These are phyloP conservation scores for Leptinotarsa rubiginosa DNA, from an alignment of 2,888 invertebrate species.

Conservation along the genomic window DNA sequence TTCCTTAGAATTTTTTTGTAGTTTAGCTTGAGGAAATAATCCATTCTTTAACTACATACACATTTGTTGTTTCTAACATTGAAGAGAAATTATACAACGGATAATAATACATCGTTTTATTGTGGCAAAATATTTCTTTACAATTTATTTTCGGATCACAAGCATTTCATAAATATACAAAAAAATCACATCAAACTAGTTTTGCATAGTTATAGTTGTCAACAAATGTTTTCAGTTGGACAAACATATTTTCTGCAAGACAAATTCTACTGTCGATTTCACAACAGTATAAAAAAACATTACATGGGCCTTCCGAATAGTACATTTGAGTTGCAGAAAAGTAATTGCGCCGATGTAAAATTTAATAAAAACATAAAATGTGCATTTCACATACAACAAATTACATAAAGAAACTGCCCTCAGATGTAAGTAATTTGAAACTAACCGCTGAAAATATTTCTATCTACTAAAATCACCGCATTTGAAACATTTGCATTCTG, in stretches of 20 bases:
- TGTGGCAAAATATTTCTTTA: slow-evolving; percentile 33
- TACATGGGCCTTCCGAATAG: no score
- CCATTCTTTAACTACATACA: no score
- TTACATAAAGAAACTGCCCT: neutral
- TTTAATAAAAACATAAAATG: no score
- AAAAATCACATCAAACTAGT: slow-evolving; percentile 11
- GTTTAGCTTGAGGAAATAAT: no score
- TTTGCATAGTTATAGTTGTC: neutral
- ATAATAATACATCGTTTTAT: slow-evolving; percentile 24
- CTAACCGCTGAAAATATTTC: slow-evolving; percentile 42
- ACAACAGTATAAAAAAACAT: no score
- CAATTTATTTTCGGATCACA: slow-evolving; percentile 17
- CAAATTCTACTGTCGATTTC: no score
- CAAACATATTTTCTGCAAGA: no score
- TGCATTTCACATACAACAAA: no score
- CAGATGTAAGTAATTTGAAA: neutral
- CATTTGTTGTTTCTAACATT: no score
- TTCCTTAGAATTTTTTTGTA: no score
- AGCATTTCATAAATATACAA: slow-evolving; percentile 24
- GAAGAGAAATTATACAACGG: neutral
- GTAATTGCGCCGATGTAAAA: no score
- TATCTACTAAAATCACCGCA: slow-evolving; percentile 87
- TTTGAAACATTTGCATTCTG: slow-evolving; percentile 90
- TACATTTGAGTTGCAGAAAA: no score
- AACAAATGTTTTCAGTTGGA: neutral